Evolutionary conservation across 1,140 invertebrate species (phyloP).

Genomic region (Diachasma alloeum): DNA sequence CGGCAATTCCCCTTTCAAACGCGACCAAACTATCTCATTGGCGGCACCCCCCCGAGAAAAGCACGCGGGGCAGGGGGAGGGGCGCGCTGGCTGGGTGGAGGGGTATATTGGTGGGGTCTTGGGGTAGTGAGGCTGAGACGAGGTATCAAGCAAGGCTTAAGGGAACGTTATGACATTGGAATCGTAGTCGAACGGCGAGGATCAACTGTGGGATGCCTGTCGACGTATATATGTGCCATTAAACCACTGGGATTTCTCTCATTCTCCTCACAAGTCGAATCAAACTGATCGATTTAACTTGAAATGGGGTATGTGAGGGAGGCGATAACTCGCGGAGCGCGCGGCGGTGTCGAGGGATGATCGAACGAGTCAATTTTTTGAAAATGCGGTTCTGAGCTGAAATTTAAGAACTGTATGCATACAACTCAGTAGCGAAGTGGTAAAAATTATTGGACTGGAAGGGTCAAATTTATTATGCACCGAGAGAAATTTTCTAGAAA

Average conservation of each 20-base stretch:
- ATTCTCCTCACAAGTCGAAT: neutral
- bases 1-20: conserved; percentile 56
- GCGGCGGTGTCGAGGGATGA: neutral
- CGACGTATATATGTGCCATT: conserved; percentile 27
- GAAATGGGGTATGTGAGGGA: neutral
- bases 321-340: neutral
- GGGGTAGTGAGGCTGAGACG: neutral
- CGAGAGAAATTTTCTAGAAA: no score
- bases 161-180: conserved; percentile 57
- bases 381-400: no score
- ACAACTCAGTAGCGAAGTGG: no score
- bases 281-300: conserved; percentile 1
- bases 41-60: neutral
- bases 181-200: conserved; percentile 25
- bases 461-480: no score
- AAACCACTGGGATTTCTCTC: neutral
- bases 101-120: neutral
- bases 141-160: conserved; percentile 54
- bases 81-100: neutral
- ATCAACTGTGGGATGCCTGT: conserved; percentile 31
- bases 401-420: no score
- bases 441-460: no score
- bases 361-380: no score
- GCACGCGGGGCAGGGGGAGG: neutral
- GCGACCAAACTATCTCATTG: conserved; percentile 43